Evolutionary conservation across 1,140 invertebrate species (phyloP), one percentile per base, ranked within the genome.

Genomic region (Papilio aristodemus): DNA sequence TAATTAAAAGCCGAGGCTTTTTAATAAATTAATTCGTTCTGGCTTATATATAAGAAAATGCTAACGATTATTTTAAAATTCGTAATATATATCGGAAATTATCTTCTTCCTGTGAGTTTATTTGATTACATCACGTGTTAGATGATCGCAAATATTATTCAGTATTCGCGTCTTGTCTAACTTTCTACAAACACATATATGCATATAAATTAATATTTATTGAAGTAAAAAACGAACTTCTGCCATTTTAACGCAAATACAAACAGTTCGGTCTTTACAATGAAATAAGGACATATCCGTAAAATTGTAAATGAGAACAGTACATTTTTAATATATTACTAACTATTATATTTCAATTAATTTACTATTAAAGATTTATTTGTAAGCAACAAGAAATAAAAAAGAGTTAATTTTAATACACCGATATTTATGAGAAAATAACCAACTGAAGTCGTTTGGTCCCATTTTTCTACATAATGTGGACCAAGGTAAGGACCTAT

Each of bases 121-220:
- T 43, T 43, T 17, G 14, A 54, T 54, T 54, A 54, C 46, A 10
- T 54, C 46, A 54, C 19, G 19, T 54, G 8, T 19, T 46, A 46
- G 43, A 54, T 10, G 46, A 54, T 54, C 46, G 46, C 46, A 54
- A 54, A 54, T 54, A 54, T 54, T 54, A 54, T 19, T 54, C 22
- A 54, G 46, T 54, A 54, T 54, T 54, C 46, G 19, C 19, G 19
- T 3, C 46, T 54, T 54, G 46, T 22, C 22, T 54, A 54, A 54
- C 46, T 54, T 54, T 54, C 46, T 54, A 54, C 46, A 25, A 54
- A 54, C 46, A 54, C 46, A 54, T 54, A 54, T 54, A 54, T 25
- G 19, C 19, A 22, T 54, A 4, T 54, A 54, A 54, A 54, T 54
- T 54, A 25, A 50, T 50, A 50, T 50, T 54, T 54, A 54, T 54